A percentile compares a stretch with the other conserved stretches of the same genome.
Conservation (phyloP, 2,888 invertebrate genomes). For the Drosophila parthenogenetica region DNA sequence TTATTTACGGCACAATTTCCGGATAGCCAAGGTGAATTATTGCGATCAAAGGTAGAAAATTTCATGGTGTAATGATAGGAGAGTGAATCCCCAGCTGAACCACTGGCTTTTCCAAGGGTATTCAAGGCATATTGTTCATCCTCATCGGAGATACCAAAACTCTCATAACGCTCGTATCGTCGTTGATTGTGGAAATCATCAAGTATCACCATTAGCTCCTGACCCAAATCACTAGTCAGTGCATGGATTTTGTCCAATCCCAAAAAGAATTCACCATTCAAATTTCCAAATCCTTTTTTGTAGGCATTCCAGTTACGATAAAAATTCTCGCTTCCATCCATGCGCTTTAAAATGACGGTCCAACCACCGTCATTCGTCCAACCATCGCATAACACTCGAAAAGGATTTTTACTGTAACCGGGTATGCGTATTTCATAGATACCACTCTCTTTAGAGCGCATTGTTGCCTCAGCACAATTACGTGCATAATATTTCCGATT, state of each 20-base stretch:
- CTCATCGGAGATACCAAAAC: constrained; percentile 8
- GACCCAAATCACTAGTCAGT: neutral
- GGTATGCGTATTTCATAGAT: neutral
- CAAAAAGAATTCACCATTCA: constrained; percentile 9
- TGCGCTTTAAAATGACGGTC: neutral
- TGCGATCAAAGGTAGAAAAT: neutral
- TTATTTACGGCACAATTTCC: neutral
- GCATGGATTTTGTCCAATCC: constrained; percentile 11
- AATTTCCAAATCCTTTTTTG: constrained; percentile 4
- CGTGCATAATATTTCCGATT: neutral
- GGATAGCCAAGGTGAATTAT: neutral
- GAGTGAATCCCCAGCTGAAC: constrained; percentile 4
- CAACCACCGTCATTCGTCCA: neutral
- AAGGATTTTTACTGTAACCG: constrained; percentile 5
- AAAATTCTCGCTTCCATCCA: constrained; percentile 11
- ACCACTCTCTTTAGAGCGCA: neutral
- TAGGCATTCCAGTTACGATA: constrained; percentile 3
- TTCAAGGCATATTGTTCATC: neutral
- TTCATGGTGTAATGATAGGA: neutral
- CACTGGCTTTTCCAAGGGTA: neutral
- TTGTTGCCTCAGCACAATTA: neutral
- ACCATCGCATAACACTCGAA: constrained; percentile 1
- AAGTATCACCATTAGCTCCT: neutral
- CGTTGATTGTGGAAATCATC: neutral
- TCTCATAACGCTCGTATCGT: neutral